Percentiles rank a stretch among this genome's conserved stretches.
Conservation (phyloP, 2,113 vertebrate genomes). For the Gallinago paraguaiae region DNA sequence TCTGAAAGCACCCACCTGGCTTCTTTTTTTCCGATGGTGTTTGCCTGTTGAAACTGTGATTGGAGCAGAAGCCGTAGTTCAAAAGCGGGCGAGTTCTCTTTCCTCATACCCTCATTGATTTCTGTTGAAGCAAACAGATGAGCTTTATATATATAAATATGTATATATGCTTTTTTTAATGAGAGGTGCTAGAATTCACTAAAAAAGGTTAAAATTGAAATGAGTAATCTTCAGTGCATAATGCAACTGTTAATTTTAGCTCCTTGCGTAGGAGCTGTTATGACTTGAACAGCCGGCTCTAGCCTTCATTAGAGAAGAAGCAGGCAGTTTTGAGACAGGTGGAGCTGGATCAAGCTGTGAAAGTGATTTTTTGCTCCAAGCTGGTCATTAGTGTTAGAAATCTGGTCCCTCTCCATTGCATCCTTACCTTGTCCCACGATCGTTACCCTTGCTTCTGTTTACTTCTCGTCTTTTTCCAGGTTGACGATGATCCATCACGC, state of each 20-base stretch:
- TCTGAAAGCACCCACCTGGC: neutral
- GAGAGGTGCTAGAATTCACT: constrained; percentile 78
- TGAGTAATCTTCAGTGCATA: constrained; percentile 85
- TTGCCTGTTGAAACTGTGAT: neutral
- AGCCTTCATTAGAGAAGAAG: constrained; percentile 84
- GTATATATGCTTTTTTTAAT: constrained; percentile 62
- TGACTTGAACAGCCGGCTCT: constrained; percentile 83
- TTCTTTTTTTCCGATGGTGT: neutral
- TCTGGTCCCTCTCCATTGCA: constrained; percentile 48
- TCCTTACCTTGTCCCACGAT: constrained; percentile 38
- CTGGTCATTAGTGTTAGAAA: constrained; percentile 77
- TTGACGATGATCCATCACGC: constrained; percentile 68
- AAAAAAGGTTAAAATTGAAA: constrained; percentile 86
- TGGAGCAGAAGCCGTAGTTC: constrained; percentile 29
- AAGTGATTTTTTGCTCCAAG: constrained; percentile 77
- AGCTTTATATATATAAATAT: constrained; percentile 67
- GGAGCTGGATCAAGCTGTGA: constrained; percentile 77
- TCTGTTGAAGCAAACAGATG: constrained; percentile 73
- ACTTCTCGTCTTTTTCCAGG: constrained; percentile 74
- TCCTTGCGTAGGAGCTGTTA: constrained; percentile 82
- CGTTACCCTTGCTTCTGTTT: neutral
- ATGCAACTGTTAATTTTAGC: constrained; percentile 87
- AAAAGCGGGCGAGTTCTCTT: neutral
- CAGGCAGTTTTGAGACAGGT: constrained; percentile 81
- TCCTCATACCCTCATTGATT: constrained; percentile 49